phyloP scores from a whole-genome alignment of 2,797 vertebrate genomes.

The Galaxias olidus region DNA sequence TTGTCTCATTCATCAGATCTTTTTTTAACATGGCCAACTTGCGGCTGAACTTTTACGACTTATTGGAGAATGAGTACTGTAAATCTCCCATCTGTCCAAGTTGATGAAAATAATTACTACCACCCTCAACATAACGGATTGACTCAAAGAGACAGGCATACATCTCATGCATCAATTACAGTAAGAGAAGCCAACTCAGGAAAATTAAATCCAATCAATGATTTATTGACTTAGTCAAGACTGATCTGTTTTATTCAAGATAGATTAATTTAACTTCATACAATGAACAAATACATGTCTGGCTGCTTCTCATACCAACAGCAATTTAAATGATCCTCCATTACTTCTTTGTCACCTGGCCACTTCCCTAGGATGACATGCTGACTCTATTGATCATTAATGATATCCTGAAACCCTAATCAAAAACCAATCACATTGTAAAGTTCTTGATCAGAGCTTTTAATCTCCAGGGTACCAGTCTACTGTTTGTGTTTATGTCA shows the following conservation, averaged over 20 bases:
- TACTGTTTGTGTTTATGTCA: constrained; percentile 49
- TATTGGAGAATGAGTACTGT: no score
- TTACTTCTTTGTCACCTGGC: constrained; percentile 58
- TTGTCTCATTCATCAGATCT: no score
- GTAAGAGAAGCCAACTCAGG: constrained; percentile 23
- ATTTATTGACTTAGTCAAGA: constrained; percentile 61
- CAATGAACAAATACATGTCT: no score
- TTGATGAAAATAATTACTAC: no score
- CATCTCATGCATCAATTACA: constrained; percentile 51
- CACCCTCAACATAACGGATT: no score
- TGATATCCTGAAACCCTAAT: constrained; percentile 23
- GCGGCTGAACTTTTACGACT: no score
- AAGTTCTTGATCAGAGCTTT: constrained; percentile 16
- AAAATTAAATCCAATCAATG: constrained; percentile 60
- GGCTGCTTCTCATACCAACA: constrained; percentile 36
- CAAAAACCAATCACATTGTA: constrained; percentile 10
- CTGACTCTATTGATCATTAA: no score
- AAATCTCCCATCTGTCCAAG: no score
- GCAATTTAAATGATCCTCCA: constrained; percentile 54
- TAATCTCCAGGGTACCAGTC: constrained; percentile 22
- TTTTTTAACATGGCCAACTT: no score
- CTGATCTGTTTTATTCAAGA: constrained; percentile 42
- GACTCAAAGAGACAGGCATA: constrained; percentile 17
- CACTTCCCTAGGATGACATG: constrained; percentile 32
- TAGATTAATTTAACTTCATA: no score